phyloP scores from a whole-genome alignment of 2,888 invertebrate species.

The Epinotia bilunana region DNA sequence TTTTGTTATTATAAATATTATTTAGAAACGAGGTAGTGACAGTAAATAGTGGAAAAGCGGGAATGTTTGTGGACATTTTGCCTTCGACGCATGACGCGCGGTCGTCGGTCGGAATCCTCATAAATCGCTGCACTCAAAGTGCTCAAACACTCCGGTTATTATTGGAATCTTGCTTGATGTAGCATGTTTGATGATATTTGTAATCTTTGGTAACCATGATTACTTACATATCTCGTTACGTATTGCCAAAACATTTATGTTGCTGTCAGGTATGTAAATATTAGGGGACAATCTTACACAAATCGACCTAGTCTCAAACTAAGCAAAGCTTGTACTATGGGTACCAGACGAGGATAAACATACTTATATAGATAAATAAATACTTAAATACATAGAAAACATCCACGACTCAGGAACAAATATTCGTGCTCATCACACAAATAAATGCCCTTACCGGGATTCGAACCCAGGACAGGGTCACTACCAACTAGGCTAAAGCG shows the following conservation, averaged over 20 bases:
- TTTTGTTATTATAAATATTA: background rate
- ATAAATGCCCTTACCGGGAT: no score
- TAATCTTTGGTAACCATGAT: constrained; percentile 49
- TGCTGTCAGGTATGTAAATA: no score
- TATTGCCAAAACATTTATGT: background rate
- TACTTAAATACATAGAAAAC: no score
- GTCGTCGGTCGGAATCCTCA: constrained; percentile 53
- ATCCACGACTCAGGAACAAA: no score
- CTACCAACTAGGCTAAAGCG: no score
- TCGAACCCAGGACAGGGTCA: no score
- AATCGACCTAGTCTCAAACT: no score
- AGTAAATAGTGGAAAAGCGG: constrained; percentile 15
- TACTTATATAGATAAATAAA: no score
- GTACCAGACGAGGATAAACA: no score
- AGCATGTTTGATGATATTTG: constrained; percentile 59
- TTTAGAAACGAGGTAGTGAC: background rate
- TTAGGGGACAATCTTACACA: no score
- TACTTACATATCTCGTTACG: constrained; percentile 1
- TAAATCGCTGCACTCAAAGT: constrained; percentile 54
- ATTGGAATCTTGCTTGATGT: constrained; percentile 62
- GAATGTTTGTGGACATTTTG: constrained; percentile 51
- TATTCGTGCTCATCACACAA: no score
- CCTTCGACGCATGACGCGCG: constrained; percentile 46
- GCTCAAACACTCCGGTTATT: constrained; percentile 59
- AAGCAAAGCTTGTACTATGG: no score